Conservation (phyloP, 2,888 invertebrate genomes). For the Agyllia agylla region DNA sequence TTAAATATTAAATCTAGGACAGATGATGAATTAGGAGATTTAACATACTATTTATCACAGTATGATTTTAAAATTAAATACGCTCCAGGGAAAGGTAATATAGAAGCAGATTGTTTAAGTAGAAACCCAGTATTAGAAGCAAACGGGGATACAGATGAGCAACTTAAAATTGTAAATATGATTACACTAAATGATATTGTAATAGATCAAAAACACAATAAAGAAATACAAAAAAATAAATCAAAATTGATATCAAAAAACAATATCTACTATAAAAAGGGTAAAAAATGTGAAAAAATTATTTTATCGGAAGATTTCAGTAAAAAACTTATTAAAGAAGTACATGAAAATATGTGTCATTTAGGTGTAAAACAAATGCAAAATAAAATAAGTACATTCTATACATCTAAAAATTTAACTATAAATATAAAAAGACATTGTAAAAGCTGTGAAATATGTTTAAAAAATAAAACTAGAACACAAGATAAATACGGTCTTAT, state of each 20-base stretch:
- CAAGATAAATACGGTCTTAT: neutral
- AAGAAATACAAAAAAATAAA: neutral
- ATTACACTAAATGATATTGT: neutral
- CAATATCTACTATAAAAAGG: neutral
- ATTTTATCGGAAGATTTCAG: neutral
- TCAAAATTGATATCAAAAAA: neutral
- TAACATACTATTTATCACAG: neutral
- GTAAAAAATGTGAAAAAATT: neutral
- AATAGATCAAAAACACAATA: neutral
- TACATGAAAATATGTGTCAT: constrained; percentile 18
- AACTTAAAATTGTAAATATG: neutral
- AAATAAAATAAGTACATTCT: constrained; percentile 18
- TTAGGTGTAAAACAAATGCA: constrained; percentile 29
- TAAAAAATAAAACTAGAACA: neutral
- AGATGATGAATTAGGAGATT: neutral
- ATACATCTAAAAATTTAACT: constrained; percentile 21
- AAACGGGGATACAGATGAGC: neutral
- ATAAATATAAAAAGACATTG: constrained; percentile 37
- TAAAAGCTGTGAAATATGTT: neutral
- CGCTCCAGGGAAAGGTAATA: neutral
- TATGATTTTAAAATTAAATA: neutral
- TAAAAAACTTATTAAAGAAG: neutral
- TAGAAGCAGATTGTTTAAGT: neutral
- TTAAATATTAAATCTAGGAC: neutral
- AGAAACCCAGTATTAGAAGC: neutral